A percentile compares a stretch with the other conserved stretches of the same genome.
Evolutionary conservation across 2,797 vertebrate genomes (phyloP).

Genomic region (Chrosomus eos): DNA sequence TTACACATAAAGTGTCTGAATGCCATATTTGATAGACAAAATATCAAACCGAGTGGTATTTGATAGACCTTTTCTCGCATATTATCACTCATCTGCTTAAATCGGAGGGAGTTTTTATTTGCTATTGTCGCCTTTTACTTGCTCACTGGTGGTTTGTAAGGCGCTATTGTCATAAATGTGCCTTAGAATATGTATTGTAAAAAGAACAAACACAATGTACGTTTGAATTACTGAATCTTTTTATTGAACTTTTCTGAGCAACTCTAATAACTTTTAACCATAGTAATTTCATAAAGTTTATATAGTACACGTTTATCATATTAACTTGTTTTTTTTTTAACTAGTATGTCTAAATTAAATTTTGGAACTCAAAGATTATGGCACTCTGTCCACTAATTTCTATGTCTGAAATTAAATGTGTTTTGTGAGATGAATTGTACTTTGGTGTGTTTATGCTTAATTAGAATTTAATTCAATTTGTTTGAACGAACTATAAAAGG

Average conservation of each 20-base stretch:
- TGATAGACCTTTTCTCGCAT: neutral
- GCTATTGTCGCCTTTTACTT: too few relatives aligned
- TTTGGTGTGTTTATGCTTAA: conserved; percentile 1
- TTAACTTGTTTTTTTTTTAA: neutral
- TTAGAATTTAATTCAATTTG: neutral
- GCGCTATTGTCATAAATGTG: neutral
- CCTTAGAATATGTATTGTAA: neutral
- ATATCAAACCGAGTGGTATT: neutral
- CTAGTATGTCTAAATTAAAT: neutral
- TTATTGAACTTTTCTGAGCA: neutral
- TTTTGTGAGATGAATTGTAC: neutral
- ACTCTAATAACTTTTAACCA: neutral
- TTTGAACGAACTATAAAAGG: conserved; percentile 7
- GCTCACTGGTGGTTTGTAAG: neutral
- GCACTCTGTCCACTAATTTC: neutral
- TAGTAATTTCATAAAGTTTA: neutral
- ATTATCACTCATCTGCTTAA: neutral
- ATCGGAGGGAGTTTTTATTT: too few relatives aligned
- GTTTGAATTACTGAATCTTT: neutral
- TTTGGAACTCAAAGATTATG: neutral
- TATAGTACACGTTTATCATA: neutral
- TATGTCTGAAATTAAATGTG: neutral
- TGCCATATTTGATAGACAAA: neutral
- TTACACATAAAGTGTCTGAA: neutral
- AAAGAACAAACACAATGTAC: too few relatives aligned